Evolutionary conservation across 2,113 vertebrate genomes (phyloP), one percentile per base, ranked within the genome.

Genomic region (Aegithalos caudatus): DNA sequence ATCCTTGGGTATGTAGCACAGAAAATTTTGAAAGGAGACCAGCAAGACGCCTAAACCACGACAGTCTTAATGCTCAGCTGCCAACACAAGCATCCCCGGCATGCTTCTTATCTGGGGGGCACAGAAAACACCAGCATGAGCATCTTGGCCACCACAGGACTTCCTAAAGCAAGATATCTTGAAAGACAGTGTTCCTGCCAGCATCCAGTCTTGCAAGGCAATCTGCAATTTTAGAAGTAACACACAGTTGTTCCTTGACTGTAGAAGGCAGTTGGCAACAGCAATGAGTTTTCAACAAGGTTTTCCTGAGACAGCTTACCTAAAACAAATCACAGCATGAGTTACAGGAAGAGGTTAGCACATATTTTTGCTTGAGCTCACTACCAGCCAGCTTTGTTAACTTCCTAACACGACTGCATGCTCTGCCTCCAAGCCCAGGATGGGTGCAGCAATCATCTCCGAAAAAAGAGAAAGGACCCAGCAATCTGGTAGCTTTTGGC

Each of bases 91-190:
- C 74, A 93, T 79, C 50, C 58, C 37, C 64, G 18, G 33, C 2
- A 0, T 0, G 3, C 24, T 86, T 47, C 29, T 58, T 88, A 31
- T 77, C 93, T 6, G 0, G 33, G 67, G 47, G 85, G 47, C 40
- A 87, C 6, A 5, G 77, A 4, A 2, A 96, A 95, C 82, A 94
- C 66, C 81, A 91, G 81, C 29, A 70, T 23, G 65, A 77, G 5
- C 42, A 29, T 82, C 54, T n/a, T 4, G 2, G 25, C 54, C 74
- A 70, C 54, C 25, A 14, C 24, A 54, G 71, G 62, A 79, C 81
- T 92, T 98, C 92, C 70, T 82, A 94, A 96, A 95, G 93, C 51
- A 90, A 77, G 42, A 76, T 28, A 71, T 86, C 72, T 79, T 12
- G 40, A 90, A 92, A 91, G 57, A 54, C 72, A 86, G 33, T 35